phyloP scores from a whole-genome alignment of 2,113 vertebrate species.

The Fulica atra region DNA sequence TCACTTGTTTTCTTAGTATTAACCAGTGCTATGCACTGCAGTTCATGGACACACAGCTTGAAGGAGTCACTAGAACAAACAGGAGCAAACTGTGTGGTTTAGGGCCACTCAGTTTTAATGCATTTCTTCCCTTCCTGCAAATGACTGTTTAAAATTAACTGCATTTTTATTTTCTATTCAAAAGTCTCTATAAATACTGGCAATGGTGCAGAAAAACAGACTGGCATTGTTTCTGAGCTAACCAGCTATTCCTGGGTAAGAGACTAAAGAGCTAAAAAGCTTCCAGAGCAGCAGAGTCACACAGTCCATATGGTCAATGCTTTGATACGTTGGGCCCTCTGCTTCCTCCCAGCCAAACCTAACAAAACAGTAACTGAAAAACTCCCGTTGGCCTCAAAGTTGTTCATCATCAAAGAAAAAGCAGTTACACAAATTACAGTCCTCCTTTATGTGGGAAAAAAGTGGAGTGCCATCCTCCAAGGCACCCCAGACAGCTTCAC shows the following conservation, averaged over 20 bases:
- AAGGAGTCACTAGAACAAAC: not conserved
- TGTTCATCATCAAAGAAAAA: not conserved
- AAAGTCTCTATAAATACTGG: not conserved
- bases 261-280: rapidly evolving
- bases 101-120: not conserved
- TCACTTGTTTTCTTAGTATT: not conserved
- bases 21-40: not conserved
- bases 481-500: not conserved
- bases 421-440: not conserved
- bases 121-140: not conserved
- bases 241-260: not conserved
- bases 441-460: not conserved
- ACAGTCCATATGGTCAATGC: not conserved
- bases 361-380: not conserved
- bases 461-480: not conserved
- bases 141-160: not conserved
- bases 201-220: not conserved
- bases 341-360: not conserved
- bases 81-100: not conserved
- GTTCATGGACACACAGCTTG: not conserved
- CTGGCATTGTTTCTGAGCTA: not conserved
- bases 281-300: not conserved
- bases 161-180: not conserved
- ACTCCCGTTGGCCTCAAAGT: not conserved
- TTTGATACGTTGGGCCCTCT: not conserved